phyloP scores from a whole-genome alignment of 2,113 vertebrate species.

The Phasianus colchicus region DNA sequence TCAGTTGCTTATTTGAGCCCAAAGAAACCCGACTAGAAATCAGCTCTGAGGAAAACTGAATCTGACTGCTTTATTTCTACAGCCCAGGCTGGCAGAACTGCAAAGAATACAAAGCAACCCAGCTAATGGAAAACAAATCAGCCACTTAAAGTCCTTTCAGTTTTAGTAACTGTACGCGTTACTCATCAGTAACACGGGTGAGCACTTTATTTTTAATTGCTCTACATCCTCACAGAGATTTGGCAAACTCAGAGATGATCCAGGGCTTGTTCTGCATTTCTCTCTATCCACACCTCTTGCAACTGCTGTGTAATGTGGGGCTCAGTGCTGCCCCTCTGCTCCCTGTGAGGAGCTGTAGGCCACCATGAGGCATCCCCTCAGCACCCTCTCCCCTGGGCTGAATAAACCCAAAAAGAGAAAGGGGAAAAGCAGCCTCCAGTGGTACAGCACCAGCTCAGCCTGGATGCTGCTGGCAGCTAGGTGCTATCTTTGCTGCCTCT shows the following conservation, averaged over 20 bases:
- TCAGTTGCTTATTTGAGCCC: background rate
- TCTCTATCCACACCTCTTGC: background rate
- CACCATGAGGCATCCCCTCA: too few relatives aligned
- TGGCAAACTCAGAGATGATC: background rate
- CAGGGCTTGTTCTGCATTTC: rapidly evolving
- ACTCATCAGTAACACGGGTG: background rate
- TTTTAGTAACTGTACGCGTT: background rate
- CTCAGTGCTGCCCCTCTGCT: too few relatives aligned
- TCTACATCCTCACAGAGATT: rapidly evolving
- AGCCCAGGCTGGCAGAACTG: background rate
- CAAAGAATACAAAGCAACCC: background rate
- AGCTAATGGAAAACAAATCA: constrained; percentile 51
- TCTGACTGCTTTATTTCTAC: constrained; percentile 30
- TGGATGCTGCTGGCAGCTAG: background rate
- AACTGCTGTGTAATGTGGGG: background rate
- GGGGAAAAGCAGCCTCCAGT: background rate
- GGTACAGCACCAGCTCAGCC: background rate
- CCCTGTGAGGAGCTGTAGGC: too few relatives aligned
- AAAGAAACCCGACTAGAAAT: constrained; percentile 19
- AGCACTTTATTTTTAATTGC: background rate
- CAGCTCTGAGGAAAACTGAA: constrained; percentile 17
- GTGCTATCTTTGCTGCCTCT: background rate
- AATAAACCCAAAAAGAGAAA: background rate
- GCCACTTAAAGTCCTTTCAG: background rate
- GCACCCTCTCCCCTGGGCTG: too few relatives aligned